phyloP scores from a whole-genome alignment of 2,888 invertebrate genomes.

The Ochropleura plecta region DNA sequence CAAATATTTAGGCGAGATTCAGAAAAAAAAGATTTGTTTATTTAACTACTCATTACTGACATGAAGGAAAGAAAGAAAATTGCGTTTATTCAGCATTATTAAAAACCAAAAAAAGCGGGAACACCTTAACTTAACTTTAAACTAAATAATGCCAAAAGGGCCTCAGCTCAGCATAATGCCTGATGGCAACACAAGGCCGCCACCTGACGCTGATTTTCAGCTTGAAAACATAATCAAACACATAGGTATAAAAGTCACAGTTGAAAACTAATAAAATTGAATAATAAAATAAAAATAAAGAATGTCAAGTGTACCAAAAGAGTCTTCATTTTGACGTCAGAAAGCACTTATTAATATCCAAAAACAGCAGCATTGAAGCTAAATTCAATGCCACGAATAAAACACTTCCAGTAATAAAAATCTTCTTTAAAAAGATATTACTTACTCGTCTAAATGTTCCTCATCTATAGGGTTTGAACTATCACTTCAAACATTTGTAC shows the following conservation, averaged over 20 bases:
- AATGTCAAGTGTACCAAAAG: neutral
- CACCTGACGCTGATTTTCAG: no score
- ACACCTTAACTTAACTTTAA: no score
- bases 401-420: conserved; percentile 12
- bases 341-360: neutral
- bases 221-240: no score
- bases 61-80: no score
- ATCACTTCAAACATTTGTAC: conserved; percentile 30
- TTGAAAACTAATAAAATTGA: no score
- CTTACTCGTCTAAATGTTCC: conserved; percentile 31
- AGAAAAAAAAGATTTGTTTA: neutral
- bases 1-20: neutral
- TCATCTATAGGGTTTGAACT: conserved; percentile 30
- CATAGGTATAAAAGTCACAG: no score
- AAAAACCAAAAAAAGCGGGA: no score
- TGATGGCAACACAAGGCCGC: no score
- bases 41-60: neutral
- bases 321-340: conserved; percentile 20
- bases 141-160: no score
- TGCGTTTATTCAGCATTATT: no score
- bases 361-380: no score
- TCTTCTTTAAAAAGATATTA: conserved; percentile 44
- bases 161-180: no score
- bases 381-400: conserved; percentile 4
- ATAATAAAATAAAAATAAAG: neutral